A percentile compares a stretch with the other conserved stretches of the same genome.
phyloP scores from a whole-genome alignment of 2,888 invertebrate genomes.

The Hypsopygia costalis region DNA sequence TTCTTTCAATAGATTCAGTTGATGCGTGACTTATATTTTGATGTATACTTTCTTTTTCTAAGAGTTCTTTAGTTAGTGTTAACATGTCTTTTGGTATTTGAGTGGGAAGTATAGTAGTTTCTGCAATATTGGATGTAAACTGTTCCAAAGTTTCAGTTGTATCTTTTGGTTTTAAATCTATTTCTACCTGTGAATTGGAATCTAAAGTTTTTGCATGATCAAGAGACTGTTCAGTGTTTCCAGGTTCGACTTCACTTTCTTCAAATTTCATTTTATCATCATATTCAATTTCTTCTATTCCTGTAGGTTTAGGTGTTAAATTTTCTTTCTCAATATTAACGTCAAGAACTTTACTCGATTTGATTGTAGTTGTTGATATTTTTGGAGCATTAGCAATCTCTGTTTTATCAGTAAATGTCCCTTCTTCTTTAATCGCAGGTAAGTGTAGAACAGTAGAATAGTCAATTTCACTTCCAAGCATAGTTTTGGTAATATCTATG shows the following conservation, averaged over 20 bases:
- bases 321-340: background rate
- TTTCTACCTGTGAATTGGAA: too few species aligned
- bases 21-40: conserved; percentile 5
- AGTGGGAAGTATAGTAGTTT: conserved; percentile 15
- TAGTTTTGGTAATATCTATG: conserved; percentile 30
- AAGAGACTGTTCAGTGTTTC: too few species aligned
- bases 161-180: too few species aligned
- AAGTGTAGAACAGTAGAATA: conserved; percentile 25
- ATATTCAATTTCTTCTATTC: background rate
- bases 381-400: background rate
- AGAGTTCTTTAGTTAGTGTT: conserved; percentile 28
- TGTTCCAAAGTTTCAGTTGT: too few species aligned
- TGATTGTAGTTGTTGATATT: background rate
- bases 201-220: too few species aligned
- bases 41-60: conserved; percentile 31
- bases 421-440: conserved; percentile 8
- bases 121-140: background rate
- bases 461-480: conserved; percentile 39
- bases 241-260: too few species aligned
- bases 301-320: background rate
- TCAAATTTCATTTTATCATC: too few species aligned
- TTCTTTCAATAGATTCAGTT: conserved; percentile 12
- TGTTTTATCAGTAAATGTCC: conserved; percentile 6
- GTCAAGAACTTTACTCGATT: too few species aligned
- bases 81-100: conserved; percentile 14